A percentile compares a stretch with the other conserved stretches of the same genome.
phyloP scores from a whole-genome alignment of 2,113 vertebrate genomes.

The Theristicus caerulescens region DNA sequence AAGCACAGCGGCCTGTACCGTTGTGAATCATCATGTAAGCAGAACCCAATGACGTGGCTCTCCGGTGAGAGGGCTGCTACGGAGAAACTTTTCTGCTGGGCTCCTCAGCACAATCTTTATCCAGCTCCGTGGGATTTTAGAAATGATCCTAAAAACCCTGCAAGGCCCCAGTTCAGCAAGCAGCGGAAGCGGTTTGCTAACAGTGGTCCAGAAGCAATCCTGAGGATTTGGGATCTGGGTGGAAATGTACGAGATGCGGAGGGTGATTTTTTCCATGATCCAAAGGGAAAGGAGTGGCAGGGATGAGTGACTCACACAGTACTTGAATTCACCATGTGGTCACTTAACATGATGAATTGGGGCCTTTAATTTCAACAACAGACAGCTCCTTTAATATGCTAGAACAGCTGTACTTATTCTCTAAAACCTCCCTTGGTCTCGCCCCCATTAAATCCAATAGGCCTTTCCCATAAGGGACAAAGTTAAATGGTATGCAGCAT shows the following conservation, averaged over 20 bases:
- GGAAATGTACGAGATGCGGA: background rate
- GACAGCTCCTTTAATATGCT: background rate
- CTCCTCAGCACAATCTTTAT: background rate
- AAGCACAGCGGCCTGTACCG: background rate
- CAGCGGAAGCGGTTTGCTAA: background rate
- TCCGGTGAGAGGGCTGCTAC: background rate
- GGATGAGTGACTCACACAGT: constrained; percentile 19
- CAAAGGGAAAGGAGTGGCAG: constrained; percentile 24
- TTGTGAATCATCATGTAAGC: background rate
- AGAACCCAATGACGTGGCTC: background rate
- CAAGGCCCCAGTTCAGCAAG: background rate
- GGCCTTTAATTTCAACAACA: constrained; percentile 23
- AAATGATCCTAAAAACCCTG: background rate
- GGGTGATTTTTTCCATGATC: background rate
- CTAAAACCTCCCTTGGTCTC: constrained; percentile 10
- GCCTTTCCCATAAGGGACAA: constrained; percentile 9
- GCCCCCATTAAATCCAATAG: constrained; percentile 27
- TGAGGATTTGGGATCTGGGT: background rate
- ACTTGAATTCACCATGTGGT: constrained; percentile 1
- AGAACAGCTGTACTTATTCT: background rate
- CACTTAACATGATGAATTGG: constrained; percentile 1
- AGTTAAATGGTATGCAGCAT: constrained; percentile 25
- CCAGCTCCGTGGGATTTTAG: background rate
- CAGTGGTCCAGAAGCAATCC: background rate
- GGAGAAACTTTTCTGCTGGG: background rate